Base-by-base conservation (phyloP, 2,888 invertebrate species). In the Drosophila meridiana region DNA sequence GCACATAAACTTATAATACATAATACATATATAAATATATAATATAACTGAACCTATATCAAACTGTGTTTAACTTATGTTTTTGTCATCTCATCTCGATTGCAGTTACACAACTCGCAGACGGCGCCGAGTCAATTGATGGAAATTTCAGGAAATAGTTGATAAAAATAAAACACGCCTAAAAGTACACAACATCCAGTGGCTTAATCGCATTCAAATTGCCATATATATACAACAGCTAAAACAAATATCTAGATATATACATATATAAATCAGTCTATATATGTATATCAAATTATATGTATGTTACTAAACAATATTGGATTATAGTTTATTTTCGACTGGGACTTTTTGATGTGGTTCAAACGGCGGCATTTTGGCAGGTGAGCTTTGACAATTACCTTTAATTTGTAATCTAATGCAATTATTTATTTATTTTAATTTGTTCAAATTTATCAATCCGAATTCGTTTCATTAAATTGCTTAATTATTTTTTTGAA, bases 51-150 rank as follows among this genome's bases (percentile, higher is more conserved):
- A 50, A 50, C n/a, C 50, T 50, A 34, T 20, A 32, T 50, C n/a
- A 50, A 50, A n/a, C n/a, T 52, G 20, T 6, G 32, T 20, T 30
- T 34, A 50, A 63, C 66, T 30, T 20, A 50, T 70, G 52, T 59
- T 52, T 53, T 38, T 63, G 47, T 62, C 50, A 52, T 72, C 65
- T 71, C 4, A 45, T 66, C 52, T 56, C 89, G 74, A 26, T 90
- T 91, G 26, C 88, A 92, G 92, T 77, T 83, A 76, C 69, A 70
- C 84, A 75, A 75, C 48, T 59, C 70, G 90, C 79, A 81, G 78
- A 78, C 55, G 63, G 45, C 73, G 42, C 28, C 14, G 45, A 58
- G 78, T 66, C 67, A 73, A 62, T 73, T 73, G 57, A 66, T 20
- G 42, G n/a, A 42, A 67, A 47, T 36, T 45, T 61, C 65, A 76